These are phyloP conservation scores for Atherinomorus stipes DNA, from an alignment of 2,113 vertebrate genomes.

Conservation along the genomic window DNA sequence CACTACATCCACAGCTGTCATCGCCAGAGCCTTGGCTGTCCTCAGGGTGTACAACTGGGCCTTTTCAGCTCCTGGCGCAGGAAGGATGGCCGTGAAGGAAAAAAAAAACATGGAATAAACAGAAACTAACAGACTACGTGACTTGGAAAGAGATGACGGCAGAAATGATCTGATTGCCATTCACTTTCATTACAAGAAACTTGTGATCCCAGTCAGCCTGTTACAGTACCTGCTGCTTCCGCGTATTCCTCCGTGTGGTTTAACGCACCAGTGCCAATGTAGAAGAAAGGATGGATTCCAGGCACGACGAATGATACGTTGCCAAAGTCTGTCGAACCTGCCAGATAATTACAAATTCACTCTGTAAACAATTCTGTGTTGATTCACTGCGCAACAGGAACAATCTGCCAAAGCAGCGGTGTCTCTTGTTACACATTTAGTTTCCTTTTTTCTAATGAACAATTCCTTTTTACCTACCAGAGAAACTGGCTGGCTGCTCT, in stretches of 20 bases:
- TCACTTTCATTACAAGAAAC: neutral
- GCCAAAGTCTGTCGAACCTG: constrained; percentile 93
- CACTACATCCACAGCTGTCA: constrained; percentile 90
- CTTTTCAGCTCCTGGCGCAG: constrained; percentile 83
- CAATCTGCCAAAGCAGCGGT: neutral
- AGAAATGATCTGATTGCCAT: constrained; percentile 6
- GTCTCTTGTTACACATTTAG: neutral
- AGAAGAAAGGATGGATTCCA: constrained; percentile 91
- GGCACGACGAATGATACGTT: constrained; percentile 88
- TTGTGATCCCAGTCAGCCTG: neutral
- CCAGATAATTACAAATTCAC: constrained; percentile 34
- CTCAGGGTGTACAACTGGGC: constrained; percentile 89
- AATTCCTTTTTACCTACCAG: constrained; percentile 76
- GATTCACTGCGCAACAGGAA: constrained; percentile 12
- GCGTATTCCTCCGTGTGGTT: constrained; percentile 91
- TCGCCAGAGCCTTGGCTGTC: constrained; percentile 88
- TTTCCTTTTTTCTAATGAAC: constrained; percentile 6
- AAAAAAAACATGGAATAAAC: constrained; percentile 18
- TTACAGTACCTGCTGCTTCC: constrained; percentile 84
- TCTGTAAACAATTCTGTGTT: constrained; percentile 14
- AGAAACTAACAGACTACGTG: constrained; percentile 8
- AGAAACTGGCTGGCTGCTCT: constrained; percentile 71
- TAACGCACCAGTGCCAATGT: constrained; percentile 86
- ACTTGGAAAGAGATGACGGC: constrained; percentile 20
- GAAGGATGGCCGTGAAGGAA: constrained; percentile 13